Evolutionary conservation across 2,797 vertebrate species (phyloP).

Genomic region (Mormyrus proboscirostris): DNA sequence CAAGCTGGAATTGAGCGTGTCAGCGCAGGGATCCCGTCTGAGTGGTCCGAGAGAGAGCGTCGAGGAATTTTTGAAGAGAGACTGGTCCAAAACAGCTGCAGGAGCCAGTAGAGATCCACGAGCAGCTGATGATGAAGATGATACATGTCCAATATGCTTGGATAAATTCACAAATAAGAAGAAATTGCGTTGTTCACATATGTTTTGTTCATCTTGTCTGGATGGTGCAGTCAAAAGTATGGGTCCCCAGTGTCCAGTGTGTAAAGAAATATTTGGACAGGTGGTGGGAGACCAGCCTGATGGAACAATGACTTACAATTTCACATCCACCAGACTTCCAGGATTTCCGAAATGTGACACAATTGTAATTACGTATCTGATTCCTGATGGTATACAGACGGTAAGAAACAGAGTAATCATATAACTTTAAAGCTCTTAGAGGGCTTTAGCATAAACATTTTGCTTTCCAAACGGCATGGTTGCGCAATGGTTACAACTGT

Average conservation of each 20-base stretch:
- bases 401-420: conserved; percentile 40
- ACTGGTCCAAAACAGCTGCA: background rate
- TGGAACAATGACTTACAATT: background rate
- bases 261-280: conserved; percentile 53
- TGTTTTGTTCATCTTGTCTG: conserved; percentile 54
- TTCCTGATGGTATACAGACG: conserved; percentile 44
- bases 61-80: background rate
- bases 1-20: conserved; percentile 36
- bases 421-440: background rate
- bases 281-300: conserved; percentile 52
- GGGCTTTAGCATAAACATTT: background rate
- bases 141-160: conserved; percentile 50
- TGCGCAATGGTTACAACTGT: background rate
- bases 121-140: background rate
- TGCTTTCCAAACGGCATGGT: background rate
- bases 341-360: conserved; percentile 18
- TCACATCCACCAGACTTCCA: accelerated
- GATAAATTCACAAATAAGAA: conserved; percentile 34
- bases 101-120: background rate
- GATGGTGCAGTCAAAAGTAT: accelerated
- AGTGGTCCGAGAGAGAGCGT: conserved; percentile 10
- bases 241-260: conserved; percentile 56
- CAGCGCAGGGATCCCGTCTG: conserved; percentile 16
- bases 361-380: conserved; percentile 39
- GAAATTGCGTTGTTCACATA: conserved; percentile 50